These are phyloP conservation scores for Vidua macroura DNA, from an alignment of 2,113 vertebrate genomes.

Conservation along the genomic window DNA sequence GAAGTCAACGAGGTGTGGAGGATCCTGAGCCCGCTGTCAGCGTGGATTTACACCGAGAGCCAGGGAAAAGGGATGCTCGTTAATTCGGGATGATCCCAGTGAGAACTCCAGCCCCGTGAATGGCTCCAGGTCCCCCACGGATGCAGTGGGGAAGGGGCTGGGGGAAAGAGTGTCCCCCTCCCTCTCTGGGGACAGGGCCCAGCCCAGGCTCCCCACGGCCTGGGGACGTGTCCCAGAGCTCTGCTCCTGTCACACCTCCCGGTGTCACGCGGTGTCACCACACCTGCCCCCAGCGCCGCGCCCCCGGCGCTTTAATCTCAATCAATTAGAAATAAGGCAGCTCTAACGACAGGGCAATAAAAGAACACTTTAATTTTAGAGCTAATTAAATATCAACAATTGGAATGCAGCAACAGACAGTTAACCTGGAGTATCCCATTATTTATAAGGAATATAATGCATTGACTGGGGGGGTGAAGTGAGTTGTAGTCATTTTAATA, in stretches of 20 bases:
- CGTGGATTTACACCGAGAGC: rapidly evolving
- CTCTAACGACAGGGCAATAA: slow-evolving; percentile 59
- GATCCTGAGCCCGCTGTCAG: rapidly evolving
- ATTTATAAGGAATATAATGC: slow-evolving; percentile 72
- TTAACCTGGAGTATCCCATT: slow-evolving; percentile 78
- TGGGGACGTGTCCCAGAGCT: neutral
- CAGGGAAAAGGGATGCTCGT: neutral
- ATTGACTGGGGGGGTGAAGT: slow-evolving; percentile 59
- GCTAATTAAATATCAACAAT: slow-evolving; percentile 84
- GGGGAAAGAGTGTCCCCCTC: neutral
- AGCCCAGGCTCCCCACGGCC: rapidly evolving
- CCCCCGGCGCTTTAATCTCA: slow-evolving; percentile 61
- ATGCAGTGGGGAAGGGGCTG: neutral
- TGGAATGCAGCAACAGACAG: slow-evolving; percentile 72
- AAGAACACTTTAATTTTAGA: slow-evolving; percentile 76
- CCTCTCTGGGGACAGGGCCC: neutral
- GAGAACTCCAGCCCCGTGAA: rapidly evolving
- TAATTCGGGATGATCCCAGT: neutral
- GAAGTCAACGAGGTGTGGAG: rapidly evolving
- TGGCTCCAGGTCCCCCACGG: rapidly evolving
- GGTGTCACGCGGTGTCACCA: neutral
- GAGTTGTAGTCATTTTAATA: slow-evolving; percentile 75
- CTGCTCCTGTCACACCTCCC: neutral
- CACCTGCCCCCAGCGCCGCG: slow-evolving; percentile 21
- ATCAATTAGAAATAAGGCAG: slow-evolving; percentile 72